Evolutionary conservation across 2,113 vertebrate genomes (phyloP).

Genomic region (Eolophus roseicapilla): DNA sequence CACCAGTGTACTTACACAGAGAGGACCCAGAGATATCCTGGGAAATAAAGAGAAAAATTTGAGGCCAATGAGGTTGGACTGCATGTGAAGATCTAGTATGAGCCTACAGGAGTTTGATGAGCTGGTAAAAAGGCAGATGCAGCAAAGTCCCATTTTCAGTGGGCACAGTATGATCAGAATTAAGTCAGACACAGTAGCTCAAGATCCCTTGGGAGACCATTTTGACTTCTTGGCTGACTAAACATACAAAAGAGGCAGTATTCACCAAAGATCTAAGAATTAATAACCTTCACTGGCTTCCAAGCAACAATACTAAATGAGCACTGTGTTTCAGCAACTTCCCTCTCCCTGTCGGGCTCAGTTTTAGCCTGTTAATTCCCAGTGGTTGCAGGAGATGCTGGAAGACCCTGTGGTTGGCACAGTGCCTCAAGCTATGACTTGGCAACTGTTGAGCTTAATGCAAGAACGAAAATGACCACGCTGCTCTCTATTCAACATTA

Average conservation of each 20-base stretch:
- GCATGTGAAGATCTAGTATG: neutral
- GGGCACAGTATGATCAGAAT: slow-evolving; percentile 16
- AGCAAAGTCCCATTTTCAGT: neutral
- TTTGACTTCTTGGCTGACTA: slow-evolving; percentile 57
- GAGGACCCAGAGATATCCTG: neutral
- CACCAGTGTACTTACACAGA: neutral
- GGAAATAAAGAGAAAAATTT: neutral
- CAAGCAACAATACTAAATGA: neutral
- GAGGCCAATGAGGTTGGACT: neutral
- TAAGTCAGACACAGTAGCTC: slow-evolving; percentile 3
- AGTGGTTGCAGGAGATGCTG: neutral
- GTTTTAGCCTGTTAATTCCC: neutral
- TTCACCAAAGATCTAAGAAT: slow-evolving; percentile 18
- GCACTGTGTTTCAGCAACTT: neutral
- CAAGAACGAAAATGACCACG: neutral
- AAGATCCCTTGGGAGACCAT: slow-evolving; percentile 13
- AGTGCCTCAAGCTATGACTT: neutral
- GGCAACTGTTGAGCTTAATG: neutral
- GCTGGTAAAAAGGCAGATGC: neutral
- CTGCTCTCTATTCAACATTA: neutral
- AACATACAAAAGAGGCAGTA: neutral
- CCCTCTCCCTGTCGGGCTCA: neutral
- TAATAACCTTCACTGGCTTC: slow-evolving; percentile 17
- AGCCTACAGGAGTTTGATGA: neutral
- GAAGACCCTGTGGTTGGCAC: neutral